These are phyloP conservation scores for Hapalemur alaotrensis DNA, from an alignment of 2,797 vertebrate genomes.

Conservation along the genomic window DNA sequence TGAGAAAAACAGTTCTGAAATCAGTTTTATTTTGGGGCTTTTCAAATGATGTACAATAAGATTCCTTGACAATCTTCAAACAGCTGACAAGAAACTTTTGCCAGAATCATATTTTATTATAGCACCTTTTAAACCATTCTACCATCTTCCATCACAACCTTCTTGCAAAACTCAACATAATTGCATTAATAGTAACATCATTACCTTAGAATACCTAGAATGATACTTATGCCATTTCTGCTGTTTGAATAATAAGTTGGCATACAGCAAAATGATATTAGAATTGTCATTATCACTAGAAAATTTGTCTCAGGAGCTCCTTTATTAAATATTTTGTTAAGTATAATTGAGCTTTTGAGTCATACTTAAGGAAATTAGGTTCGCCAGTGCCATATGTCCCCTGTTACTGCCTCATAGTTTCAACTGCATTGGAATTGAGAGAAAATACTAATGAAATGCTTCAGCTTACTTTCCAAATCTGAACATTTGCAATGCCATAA, in stretches of 20 bases:
- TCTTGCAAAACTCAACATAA: constrained; percentile 24
- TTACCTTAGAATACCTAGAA: constrained; percentile 13
- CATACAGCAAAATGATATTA: constrained; percentile 3
- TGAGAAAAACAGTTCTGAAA: constrained; percentile 46
- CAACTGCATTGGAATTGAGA: neutral
- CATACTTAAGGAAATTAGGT: constrained; percentile 7
- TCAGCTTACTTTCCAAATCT: constrained; percentile 28
- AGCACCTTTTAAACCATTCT: neutral
- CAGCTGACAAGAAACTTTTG: constrained; percentile 5
- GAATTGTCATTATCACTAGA: constrained; percentile 37
- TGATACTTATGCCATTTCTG: constrained; percentile 39
- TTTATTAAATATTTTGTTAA: constrained; percentile 46
- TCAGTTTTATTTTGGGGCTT: constrained; percentile 51
- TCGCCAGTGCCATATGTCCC: neutral
- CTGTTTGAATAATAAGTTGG: constrained; percentile 31
- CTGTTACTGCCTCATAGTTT: constrained; percentile 12
- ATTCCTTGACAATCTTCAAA: constrained; percentile 34
- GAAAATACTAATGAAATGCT: constrained; percentile 16
- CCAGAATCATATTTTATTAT: constrained; percentile 43
- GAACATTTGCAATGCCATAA: neutral
- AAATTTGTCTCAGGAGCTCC: constrained; percentile 13
- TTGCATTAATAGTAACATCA: neutral
- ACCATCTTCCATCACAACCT: neutral
- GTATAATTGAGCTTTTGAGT: constrained; percentile 47
- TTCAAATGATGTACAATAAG: constrained; percentile 14